These are phyloP conservation scores for Pelobates cultripes DNA, from an alignment of 2,797 vertebrate species.

Conservation along the genomic window DNA sequence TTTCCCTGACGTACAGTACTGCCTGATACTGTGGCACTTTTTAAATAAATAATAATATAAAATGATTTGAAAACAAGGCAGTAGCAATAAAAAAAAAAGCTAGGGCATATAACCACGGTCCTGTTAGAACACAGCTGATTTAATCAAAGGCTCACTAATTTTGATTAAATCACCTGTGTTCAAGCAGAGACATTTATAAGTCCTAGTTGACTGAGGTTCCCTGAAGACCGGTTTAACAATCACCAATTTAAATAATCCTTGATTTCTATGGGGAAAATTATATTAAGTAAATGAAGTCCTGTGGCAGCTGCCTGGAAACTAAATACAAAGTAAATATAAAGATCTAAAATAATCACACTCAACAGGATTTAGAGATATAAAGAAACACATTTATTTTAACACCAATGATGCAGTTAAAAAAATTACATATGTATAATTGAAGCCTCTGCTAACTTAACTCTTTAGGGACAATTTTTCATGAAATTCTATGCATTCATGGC, in stretches of 20 bases:
- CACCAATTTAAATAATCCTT: background rate
- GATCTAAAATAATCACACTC: slow-evolving; percentile 8
- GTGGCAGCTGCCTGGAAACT: background rate
- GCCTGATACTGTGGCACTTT: background rate
- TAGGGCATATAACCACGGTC: background rate
- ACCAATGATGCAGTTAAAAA: background rate
- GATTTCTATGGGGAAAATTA: background rate
- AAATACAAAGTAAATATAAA: background rate
- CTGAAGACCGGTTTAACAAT: background rate
- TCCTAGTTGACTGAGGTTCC: background rate
- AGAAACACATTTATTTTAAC: background rate
- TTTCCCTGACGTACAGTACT: background rate
- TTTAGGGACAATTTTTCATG: too few relatives aligned
- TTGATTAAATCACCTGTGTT: slow-evolving; percentile 5
- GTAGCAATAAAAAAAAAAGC: background rate
- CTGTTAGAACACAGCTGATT: background rate
- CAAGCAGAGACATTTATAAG: background rate
- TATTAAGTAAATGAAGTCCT: background rate
- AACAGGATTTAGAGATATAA: background rate
- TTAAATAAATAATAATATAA: background rate
- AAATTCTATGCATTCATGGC: too few relatives aligned
- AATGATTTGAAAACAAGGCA: background rate
- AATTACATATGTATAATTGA: too few relatives aligned
- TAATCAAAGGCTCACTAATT: slow-evolving; percentile 2
- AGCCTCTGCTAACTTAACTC: too few relatives aligned